Percentiles rank a stretch among this genome's conserved stretches.
Evolutionary conservation across 2,888 invertebrate genomes (phyloP).

Genomic region (Scaptomyza parva): DNA sequence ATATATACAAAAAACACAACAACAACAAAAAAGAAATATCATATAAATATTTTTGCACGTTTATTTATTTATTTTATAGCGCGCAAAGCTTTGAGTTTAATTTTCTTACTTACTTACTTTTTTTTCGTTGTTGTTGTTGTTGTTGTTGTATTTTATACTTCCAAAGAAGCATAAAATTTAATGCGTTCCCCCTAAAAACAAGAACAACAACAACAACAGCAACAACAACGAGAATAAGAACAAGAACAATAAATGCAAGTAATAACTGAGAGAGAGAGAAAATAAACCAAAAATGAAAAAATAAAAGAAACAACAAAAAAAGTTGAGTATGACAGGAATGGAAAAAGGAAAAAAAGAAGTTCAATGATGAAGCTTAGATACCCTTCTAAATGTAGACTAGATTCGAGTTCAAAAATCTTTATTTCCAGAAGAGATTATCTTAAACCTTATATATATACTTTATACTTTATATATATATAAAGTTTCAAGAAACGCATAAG

Average conservation of each 20-base stretch:
- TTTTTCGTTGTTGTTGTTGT: background rate
- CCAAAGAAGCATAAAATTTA: conserved; percentile 67
- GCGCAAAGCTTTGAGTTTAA: conserved; percentile 16
- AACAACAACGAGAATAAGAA: conserved; percentile 49
- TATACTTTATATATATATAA: too few species aligned
- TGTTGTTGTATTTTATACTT: conserved; percentile 14
- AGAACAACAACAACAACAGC: conserved; percentile 43
- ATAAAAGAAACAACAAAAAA: too few species aligned
- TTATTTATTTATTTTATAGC: conserved; percentile 59
- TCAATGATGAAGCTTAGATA: background rate
- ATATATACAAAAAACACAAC: conserved; percentile 12
- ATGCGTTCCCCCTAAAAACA: conserved; percentile 44
- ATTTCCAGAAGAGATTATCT: too few species aligned
- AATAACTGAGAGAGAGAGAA: conserved; percentile 63
- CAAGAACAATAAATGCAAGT: conserved; percentile 65
- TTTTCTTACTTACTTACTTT: conserved; percentile 8
- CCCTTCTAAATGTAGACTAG: background rate
- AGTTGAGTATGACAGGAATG: conserved; percentile 41
- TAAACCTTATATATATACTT: too few species aligned
- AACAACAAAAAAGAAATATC: conserved; percentile 12
- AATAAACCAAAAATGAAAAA: conserved; percentile 62
- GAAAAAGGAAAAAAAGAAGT: background rate
- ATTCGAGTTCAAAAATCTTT: background rate
- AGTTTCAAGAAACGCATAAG: too few species aligned
- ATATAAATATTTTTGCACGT: conserved; percentile 42